Base-by-base conservation (phyloP, 2,113 vertebrate species). In the Mobula hypostoma region DNA sequence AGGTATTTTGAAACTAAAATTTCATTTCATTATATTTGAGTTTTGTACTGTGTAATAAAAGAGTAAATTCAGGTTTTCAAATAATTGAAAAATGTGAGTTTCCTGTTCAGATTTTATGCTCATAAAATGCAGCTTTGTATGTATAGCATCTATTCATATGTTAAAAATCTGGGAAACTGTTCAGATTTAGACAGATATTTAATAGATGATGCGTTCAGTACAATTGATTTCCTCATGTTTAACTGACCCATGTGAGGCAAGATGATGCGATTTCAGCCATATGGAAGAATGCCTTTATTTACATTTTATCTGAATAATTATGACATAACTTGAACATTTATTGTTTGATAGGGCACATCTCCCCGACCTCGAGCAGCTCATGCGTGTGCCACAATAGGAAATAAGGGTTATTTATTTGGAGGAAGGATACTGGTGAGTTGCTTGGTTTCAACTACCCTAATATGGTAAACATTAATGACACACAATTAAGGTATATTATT, bases 301-400 rank as follows among this genome's bases (percentile, higher is more conserved):
- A 48, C 24, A 7, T 11, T 70, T 66, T 74, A 93, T 68, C 58
- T 66, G 27, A 74, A 11, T 74, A 11, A 93, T 3, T 93, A 12
- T 40, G 91, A 56, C 7, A 76, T 74, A 32, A 70, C 15, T 2
- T 93, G 68, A 93, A 76, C 21, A 29, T 93, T 94, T 56, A 95
- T 94, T 95, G 0, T 96, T 90, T 97, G 96, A 70, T 96, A 99
- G 98, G 97, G 97, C 94, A 95, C 95, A 40, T 96, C 97, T 88
- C 98, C 98, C 27, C 98, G 98, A 58, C 98, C 98, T 17, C 97
- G 98, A 95, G 98, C 98, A 15, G 98, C 98, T 68, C 98, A 99
- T 24, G 97, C 97, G 0, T 98, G 98, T 94, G 97, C 98, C 94
- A 96, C 96, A 24, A 95, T 98, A 24, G 97, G 97, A 94, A 97